Base-by-base conservation (phyloP, 1,140 invertebrate genomes). In the Nomia melanderi region DNA sequence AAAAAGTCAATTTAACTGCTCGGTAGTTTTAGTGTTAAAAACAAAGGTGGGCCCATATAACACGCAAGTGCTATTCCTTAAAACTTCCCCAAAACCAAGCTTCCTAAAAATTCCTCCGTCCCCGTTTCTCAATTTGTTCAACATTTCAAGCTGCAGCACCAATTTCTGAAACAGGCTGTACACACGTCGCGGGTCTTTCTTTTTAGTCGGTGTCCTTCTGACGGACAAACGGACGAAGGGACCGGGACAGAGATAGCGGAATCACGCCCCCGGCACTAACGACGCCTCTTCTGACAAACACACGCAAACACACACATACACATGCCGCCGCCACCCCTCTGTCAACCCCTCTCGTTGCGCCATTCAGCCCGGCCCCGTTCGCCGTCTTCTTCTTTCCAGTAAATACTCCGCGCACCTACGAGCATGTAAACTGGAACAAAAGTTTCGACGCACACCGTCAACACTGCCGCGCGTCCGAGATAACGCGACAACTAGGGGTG, bases 271-370 rank as follows among this genome's bases (percentile, higher is more conserved):
- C 50, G 65, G 54, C 47, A 20, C 27, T 63, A 76, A 83, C 67
- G 77, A 83, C 72, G 77, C 82, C 63, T 84, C 80, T 82, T 82
- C 78, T 66, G 75, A 82, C 70, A 71, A 53, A 78, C 33, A 27
- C 27, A 29, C 54, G 47, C 12, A 36, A 17, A 12, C 11, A 20
- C n/a, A n/a, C n/a, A n/a, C n/a, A n/a, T n/a, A n/a, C n/a, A n/a
- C n/a, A n/a, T n/a, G n/a, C n/a, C n/a, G n/a, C n/a, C n/a, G n/a
- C n/a, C n/a, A n/a, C n/a, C n/a, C n/a, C n/a, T n/a, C n/a, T n/a
- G n/a, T n/a, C n/a, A 53, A 59, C 23, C 65, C 36, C 29, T 75
- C 36, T 27, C 39, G 60, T 29, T n/a, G 23, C 57, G 11, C 36
- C 27, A 29, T 50, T 50, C 47, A 50, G 1, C 20, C 3, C 44